These are phyloP conservation scores for Myotis brandtii DNA, from an alignment of 2,113 vertebrate genomes.

Conservation along the genomic window DNA sequence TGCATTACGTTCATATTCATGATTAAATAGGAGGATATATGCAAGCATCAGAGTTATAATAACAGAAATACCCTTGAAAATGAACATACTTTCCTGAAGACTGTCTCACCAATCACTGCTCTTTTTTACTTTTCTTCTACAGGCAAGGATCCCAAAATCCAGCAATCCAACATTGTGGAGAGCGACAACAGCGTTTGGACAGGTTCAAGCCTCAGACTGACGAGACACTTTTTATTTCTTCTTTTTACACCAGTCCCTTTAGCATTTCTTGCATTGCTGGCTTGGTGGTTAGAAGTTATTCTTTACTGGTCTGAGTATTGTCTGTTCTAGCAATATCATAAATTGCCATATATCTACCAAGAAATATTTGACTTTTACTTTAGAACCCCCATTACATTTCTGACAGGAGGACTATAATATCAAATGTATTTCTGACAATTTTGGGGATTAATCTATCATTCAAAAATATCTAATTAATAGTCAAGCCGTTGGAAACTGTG, in stretches of 20 bases:
- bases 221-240: too few relatives aligned
- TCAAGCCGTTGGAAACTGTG: neutral
- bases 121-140: too few relatives aligned
- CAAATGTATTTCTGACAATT: neutral
- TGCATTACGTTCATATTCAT: neutral
- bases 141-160: neutral
- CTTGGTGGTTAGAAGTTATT: neutral
- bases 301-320: neutral
- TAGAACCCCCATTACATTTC: neutral
- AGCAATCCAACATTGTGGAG: slow-evolving; percentile 60
- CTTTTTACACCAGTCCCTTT: too few relatives aligned
- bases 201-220: too few relatives aligned
- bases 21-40: neutral
- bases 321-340: neutral
- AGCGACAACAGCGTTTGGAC: too few relatives aligned
- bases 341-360: neutral
- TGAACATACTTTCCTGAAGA: neutral
- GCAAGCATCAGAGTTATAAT: rapidly evolving
- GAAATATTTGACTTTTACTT: neutral
- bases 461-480: too few relatives aligned
- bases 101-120: too few relatives aligned
- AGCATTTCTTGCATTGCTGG: too few relatives aligned
- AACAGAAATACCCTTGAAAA: neutral
- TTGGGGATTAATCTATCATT: neutral
- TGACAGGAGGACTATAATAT: neutral